Evolutionary conservation across 2,797 vertebrate genomes (phyloP).

Genomic region (Scarus forsteni): DNA sequence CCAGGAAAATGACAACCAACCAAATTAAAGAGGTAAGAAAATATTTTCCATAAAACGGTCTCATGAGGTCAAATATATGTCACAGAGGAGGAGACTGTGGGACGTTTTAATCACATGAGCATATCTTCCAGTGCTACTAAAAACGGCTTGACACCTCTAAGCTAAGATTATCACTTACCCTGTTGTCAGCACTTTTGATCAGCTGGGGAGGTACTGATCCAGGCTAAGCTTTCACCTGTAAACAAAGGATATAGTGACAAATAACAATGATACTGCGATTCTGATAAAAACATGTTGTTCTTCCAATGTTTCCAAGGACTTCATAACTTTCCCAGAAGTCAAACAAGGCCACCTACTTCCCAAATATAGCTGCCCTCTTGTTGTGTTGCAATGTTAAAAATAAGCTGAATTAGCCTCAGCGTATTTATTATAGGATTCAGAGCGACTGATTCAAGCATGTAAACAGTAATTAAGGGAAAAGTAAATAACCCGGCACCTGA

Average conservation of each 20-base stretch:
- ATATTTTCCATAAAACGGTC: too few species aligned
- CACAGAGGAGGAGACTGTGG: slow-evolving; percentile 23
- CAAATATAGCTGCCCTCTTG: slow-evolving; percentile 13
- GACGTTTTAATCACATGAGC: slow-evolving; percentile 66
- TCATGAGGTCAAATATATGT: not conserved
- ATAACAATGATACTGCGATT: not conserved
- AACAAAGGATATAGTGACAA: slow-evolving; percentile 19
- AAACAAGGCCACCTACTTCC: slow-evolving; percentile 11
- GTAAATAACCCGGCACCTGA: slow-evolving; percentile 50
- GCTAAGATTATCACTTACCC: slow-evolving; percentile 73
- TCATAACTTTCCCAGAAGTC: not conserved
- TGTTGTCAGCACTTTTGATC: slow-evolving; percentile 72
- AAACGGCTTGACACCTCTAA: slow-evolving; percentile 72
- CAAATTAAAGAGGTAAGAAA: too few species aligned
- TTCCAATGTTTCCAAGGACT: not conserved
- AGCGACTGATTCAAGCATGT: slow-evolving; percentile 11
- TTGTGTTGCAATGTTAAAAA: slow-evolving; percentile 8
- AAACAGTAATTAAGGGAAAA: slow-evolving; percentile 47
- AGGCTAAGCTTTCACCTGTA: slow-evolving; percentile 37
- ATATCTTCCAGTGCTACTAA: slow-evolving; percentile 63
- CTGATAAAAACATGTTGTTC: slow-evolving; percentile 4
- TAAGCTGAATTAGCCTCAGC: slow-evolving; percentile 16
- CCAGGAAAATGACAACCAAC: too few species aligned
- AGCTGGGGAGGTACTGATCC: slow-evolving; percentile 25
- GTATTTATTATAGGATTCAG: slow-evolving; percentile 24